Evolutionary conservation across 2,797 vertebrate genomes (phyloP).

Genomic region (Micromesistius poutassou): DNA sequence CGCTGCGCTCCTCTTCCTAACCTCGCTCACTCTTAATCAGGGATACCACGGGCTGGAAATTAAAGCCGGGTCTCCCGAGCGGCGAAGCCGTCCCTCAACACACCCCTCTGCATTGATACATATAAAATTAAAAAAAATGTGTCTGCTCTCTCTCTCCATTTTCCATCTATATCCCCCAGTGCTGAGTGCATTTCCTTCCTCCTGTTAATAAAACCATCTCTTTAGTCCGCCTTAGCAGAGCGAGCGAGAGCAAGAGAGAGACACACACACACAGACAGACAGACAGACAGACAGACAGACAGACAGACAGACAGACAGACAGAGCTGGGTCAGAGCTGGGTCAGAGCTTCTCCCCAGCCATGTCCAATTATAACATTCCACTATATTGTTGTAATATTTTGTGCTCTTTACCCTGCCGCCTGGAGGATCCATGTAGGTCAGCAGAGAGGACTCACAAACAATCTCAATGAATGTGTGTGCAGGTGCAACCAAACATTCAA

Average conservation of each 20-base stretch:
- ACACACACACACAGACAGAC: too few relatives aligned
- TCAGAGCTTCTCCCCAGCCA: constrained; percentile 36
- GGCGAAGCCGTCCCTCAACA: not conserved
- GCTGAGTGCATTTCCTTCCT: not conserved
- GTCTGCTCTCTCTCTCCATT: not conserved
- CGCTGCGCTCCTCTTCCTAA: too few relatives aligned
- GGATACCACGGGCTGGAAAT: too few relatives aligned
- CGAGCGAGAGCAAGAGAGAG: too few relatives aligned
- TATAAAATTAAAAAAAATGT: constrained; percentile 10
- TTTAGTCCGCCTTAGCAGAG: constrained; percentile 14
- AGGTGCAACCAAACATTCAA: constrained; percentile 11
- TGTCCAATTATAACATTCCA: constrained; percentile 25
- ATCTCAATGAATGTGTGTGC: not conserved
- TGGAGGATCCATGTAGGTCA: constrained; percentile 63
- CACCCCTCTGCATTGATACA: not conserved
- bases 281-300: too few relatives aligned
- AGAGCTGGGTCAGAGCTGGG: constrained; percentile 7
- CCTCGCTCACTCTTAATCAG: too few relatives aligned
- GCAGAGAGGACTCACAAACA: constrained; percentile 41
- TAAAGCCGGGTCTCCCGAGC: too few relatives aligned
- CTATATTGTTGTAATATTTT: constrained; percentile 48
- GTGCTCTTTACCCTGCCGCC: constrained; percentile 54
- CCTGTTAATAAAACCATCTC: constrained; percentile 8
- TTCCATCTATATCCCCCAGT: constrained; percentile 11
- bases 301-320: too few relatives aligned